Evolutionary conservation across 2,888 invertebrate genomes (phyloP), one percentile per base, ranked within the genome.

Genomic region (Leucania comma): DNA sequence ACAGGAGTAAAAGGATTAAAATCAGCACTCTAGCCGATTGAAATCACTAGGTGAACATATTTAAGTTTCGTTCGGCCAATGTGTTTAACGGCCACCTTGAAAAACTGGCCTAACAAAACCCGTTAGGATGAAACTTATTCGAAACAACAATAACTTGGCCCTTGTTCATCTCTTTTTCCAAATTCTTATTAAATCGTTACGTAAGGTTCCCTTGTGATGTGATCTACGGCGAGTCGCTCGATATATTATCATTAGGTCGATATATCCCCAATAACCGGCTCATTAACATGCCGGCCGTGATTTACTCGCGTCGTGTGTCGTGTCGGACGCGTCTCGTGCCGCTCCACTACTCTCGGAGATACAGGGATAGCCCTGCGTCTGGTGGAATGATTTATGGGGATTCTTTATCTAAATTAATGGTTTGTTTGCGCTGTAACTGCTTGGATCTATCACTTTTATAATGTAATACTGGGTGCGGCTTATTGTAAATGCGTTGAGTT

Each of bases 231-330:
- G 26, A 12, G 22, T 24, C 58, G 22, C 54, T 26, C 74, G 54
- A 86, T 89, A 85, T 84, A 83, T 90, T 87, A 88, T 85, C 86
- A 78, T 87, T 84, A 87, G 61, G 60, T 67, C 80, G 84, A 88
- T 90, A 86, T 86, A 84, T 90, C 84, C 75, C 72, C 72, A 84
- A 86, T 89, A 88, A 86, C 83, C 87, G 81, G 67, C 74, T 87
- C 87, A 87, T 90, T 90, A 90, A 81, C 81, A 84, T 86, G 79
- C 66, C 46, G 5, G 29, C 3, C n/a, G 54, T 80, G 90, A 90
- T 89, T 85, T 89, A 90, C 82, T 83, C 35, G 59, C 53, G 48
- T 29, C 51, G 63, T 8, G 58, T n/a, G 22, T 53, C 53, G 77
- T n/a, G n/a, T 60, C 72, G 79, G 4, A n/a, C 10, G 17, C 60